Conservation (phyloP, 2,888 invertebrate species). For the Pedicia rivosa region DNA sequence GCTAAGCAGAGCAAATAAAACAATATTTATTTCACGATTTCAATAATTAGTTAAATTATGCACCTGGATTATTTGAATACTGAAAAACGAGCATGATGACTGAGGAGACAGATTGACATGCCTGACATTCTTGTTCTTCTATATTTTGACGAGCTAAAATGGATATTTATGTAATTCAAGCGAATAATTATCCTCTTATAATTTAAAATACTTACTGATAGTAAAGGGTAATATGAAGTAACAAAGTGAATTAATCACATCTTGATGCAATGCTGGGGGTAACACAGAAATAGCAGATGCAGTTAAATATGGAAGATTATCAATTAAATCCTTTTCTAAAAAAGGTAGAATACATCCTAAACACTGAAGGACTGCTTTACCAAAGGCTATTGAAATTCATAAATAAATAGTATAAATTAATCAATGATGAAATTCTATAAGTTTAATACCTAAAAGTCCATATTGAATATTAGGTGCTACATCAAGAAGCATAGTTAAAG, state of each 20-base stretch:
- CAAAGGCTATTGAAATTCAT: constrained; percentile 53
- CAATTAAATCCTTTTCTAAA: constrained; percentile 88
- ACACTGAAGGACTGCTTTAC: constrained; percentile 84
- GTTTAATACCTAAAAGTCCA: constrained; percentile 36
- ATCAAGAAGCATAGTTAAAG: constrained; percentile 63
- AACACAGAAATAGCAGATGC: constrained; percentile 89
- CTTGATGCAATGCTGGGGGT: constrained; percentile 80
- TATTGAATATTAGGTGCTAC: constrained; percentile 84
- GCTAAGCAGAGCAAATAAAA: constrained; percentile 48
- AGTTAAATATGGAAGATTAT: constrained; percentile 85
- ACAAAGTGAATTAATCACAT: constrained; percentile 86
- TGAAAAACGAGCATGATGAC: constrained; percentile 97
- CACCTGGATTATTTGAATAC: constrained; percentile 82
- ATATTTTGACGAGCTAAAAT: constrained; percentile 46
- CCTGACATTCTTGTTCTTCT: constrained; percentile 60
- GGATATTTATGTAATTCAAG: constrained; percentile 2
- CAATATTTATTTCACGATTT: background rate
- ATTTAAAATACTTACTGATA: too few species aligned
- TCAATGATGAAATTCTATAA: constrained; percentile 8
- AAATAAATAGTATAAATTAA: constrained; percentile 1
- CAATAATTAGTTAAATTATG: too few species aligned
- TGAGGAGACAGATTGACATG: constrained; percentile 75
- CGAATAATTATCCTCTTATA: too few species aligned
- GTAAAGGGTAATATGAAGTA: constrained; percentile 94
- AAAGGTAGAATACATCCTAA: constrained; percentile 91